Base-by-base conservation (phyloP, 2,888 invertebrate genomes). In the Oscheius sp. region DNA sequence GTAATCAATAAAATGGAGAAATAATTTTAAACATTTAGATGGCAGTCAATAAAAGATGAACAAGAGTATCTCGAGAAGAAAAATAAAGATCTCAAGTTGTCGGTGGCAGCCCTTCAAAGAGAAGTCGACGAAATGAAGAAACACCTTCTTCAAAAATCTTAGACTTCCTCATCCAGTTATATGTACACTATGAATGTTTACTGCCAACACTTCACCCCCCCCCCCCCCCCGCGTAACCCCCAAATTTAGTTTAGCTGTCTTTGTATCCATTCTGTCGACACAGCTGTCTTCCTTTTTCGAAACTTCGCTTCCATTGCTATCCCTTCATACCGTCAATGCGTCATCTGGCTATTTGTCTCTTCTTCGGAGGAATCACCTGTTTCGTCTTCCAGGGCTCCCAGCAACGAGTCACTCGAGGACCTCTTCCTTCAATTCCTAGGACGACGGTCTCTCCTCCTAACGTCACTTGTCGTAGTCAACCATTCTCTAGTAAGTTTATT, bases 401-500 rank as follows among this genome's bases (percentile, higher is more conserved):
- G 47, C 47, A 47, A 12, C 5, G 12, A 12, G 3, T 41, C 41
- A 41, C 41, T 20, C 14, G 12, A 3, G 5, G n/a, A 20, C 47
- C 47, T 12, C 47, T 47, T 6, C 47, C 47, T 12, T 24, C 20
- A 20, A 47, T 47, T 22, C 47, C 47, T 24, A 47, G 24, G 47
- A 54, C 54, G 6, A 30, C 32, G 17, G 32, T 26, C 14, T 5
- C 22, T 14, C 57, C 38, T 2, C 12, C 33, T 2, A 57, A 57
- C 14, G 44, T 36, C 8, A 38, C 57, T 20, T 57, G 57, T 38
- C 57, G 38, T 2, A 24, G 9, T 26, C 41, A 24, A 41, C 33
- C 38, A 8, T 41, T 24, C 17, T n/a, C 57, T 12, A 36, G 57
- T 57, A 44, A 64, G 64, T 64, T 41, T 62, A 26, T 26, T 32